These are phyloP conservation scores for Helicoverpa zea DNA, from an alignment of 1,140 invertebrate genomes.

Conservation along the genomic window DNA sequence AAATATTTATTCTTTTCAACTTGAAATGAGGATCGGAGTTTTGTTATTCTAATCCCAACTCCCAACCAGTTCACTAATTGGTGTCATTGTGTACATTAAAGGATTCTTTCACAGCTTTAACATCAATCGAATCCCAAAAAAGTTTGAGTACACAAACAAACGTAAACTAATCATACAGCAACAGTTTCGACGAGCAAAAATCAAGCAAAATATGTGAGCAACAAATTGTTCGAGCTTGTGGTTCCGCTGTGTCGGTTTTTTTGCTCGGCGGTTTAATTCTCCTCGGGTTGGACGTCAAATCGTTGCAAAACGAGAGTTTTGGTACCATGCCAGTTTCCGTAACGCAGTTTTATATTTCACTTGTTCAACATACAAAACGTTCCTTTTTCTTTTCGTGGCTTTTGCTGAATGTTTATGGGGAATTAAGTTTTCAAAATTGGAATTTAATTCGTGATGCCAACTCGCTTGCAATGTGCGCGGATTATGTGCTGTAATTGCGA, in stretches of 20 bases:
- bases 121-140: too few relatives aligned
- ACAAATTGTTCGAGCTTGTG: slow-evolving; percentile 45
- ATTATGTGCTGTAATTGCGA: background rate
- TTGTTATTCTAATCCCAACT: too few relatives aligned
- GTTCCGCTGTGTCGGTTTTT: slow-evolving; percentile 34
- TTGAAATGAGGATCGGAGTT: too few relatives aligned
- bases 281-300: slow-evolving; percentile 57
- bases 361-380: slow-evolving; percentile 56
- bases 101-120: background rate
- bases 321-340: slow-evolving; percentile 58
- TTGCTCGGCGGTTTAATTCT: slow-evolving; percentile 51
- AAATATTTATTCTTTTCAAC: too few relatives aligned
- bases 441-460: background rate
- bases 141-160: background rate
- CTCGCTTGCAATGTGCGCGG: background rate
- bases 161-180: slow-evolving; percentile 9
- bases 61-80: too few relatives aligned
- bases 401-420: slow-evolving; percentile 28
- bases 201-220: slow-evolving; percentile 35
- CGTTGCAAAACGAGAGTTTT: slow-evolving; percentile 58
- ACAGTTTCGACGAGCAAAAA: slow-evolving; percentile 26
- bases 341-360: slow-evolving; percentile 61
- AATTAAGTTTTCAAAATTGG: slow-evolving; percentile 11
- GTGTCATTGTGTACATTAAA: too few relatives aligned
- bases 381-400: slow-evolving; percentile 30